A percentile compares a stretch with the other conserved stretches of the same genome.
Evolutionary conservation across 2,888 invertebrate genomes (phyloP).

Genomic region (Megamerina dolium): DNA sequence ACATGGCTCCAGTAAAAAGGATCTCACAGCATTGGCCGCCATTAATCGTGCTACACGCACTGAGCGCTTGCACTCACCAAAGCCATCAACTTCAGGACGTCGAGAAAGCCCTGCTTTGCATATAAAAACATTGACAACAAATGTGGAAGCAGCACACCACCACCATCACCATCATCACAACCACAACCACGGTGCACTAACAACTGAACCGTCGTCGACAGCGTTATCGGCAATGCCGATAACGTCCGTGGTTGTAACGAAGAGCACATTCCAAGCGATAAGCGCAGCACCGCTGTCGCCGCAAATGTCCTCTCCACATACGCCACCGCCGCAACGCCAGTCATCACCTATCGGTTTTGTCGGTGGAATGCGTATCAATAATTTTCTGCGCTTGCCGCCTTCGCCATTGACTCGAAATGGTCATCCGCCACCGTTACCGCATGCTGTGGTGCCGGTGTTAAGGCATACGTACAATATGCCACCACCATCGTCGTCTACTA

Average conservation of each 20-base stretch:
- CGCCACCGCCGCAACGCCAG: slow-evolving; percentile 24
- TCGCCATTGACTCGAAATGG: slow-evolving; percentile 29
- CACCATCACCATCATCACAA: slow-evolving; percentile 20
- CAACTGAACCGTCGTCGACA: no score
- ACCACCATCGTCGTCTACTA: slow-evolving; percentile 22
- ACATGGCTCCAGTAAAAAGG: slow-evolving; percentile 22
- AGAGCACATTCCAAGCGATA: slow-evolving; percentile 11
- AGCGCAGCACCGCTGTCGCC: slow-evolving; percentile 14
- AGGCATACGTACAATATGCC: slow-evolving; percentile 30
- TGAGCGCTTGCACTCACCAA: slow-evolving; percentile 26
- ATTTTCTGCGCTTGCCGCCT: slow-evolving; percentile 34
- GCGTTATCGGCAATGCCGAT: slow-evolving; percentile 9
- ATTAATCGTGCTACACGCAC: slow-evolving; percentile 21
- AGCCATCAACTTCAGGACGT: slow-evolving; percentile 14
- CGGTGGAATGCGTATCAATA: slow-evolving; percentile 28
- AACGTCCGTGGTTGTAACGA: slow-evolving; percentile 4
- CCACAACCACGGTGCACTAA: no score
- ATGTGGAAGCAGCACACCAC: slow-evolving; percentile 16
- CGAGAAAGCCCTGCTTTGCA: slow-evolving; percentile 18
- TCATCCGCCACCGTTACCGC: slow-evolving; percentile 15
- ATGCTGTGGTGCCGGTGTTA: slow-evolving; percentile 20
- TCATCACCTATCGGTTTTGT: slow-evolving; percentile 25
- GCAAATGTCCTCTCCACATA: slow-evolving; percentile 21
- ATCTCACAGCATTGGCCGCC: slow-evolving; percentile 24
- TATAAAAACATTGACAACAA: slow-evolving; percentile 9